Base-by-base conservation (phyloP, 2,797 vertebrate species). In the Leucoraja ocellata region DNA sequence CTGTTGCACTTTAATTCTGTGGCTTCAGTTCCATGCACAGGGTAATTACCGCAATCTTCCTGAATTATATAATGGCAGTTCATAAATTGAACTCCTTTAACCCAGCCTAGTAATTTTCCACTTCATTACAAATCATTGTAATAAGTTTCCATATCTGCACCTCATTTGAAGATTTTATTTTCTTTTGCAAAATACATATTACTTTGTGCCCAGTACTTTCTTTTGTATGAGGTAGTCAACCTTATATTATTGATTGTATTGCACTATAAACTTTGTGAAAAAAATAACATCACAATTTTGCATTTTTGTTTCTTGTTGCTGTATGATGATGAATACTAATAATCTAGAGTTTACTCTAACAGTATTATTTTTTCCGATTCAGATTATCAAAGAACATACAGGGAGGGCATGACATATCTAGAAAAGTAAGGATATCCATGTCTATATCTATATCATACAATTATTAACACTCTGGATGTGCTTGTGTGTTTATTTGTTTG, bases 31-130 rank as follows among this genome's bases (percentile, higher is more conserved):
- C 36, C 13, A 58, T 76, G 39, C 90, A 92, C 23, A n/a, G 73
- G 71, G 71, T 58, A 76, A 92, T 76, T 92, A 92, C 71, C 39
- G 28, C 73, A 76, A 71, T 92, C 90, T 92, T 92, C 71, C 71
- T 92, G 90, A 92, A 92, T 92, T 92, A 58, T 76, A 58, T 92
- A 92, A 92, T 92, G 71, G 90, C 71, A 92, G 90, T 76, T 92
- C 90, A 92, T 92, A 92, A 92, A 92, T 92, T 92, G 90, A 76
- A 92, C 90, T 92, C 71, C 76, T 92, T 92, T 92, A 92, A 92
- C 71, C 71, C 90, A 28, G 46, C 74, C 74, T 73, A 74, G 90
- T 76, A 92, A 92, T 76, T 92, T 92, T 92, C 90, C 90, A 92
- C 73, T 92, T 92, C 90, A 92, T 92, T 54, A 92, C 39, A 73